Evolutionary conservation across 2,888 invertebrate species (phyloP).

Genomic region (Noctuana brunneofusca): DNA sequence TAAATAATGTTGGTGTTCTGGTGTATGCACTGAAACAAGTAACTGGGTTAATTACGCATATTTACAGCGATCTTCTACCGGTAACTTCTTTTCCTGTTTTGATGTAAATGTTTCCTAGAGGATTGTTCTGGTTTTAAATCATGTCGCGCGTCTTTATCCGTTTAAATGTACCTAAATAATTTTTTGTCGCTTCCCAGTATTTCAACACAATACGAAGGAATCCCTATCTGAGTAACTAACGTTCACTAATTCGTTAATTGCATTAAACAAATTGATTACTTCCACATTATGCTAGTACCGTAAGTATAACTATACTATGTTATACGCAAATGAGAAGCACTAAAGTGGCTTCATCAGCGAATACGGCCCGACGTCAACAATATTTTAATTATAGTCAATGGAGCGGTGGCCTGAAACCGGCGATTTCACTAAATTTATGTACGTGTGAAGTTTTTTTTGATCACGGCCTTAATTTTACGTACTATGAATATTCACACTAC

Average conservation of each 20-base stretch:
- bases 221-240: background rate
- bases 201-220: background rate
- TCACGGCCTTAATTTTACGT: background rate
- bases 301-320: background rate
- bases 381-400: slow-evolving; percentile 18
- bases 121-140: background rate
- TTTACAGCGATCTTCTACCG: background rate
- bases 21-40: slow-evolving; percentile 6
- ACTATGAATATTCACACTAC: slow-evolving; percentile 2
- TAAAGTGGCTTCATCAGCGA: slow-evolving; percentile 13
- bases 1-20: background rate
- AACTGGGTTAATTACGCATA: slow-evolving; percentile 8
- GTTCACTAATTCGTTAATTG: slow-evolving; percentile 2
- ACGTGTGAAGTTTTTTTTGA: background rate
- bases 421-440: background rate
- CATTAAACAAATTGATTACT: slow-evolving; percentile 7
- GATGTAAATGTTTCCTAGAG: background rate
- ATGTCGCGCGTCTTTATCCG: background rate
- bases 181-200: too few species aligned
- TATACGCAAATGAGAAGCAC: background rate
- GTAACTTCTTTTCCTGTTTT: slow-evolving; percentile 2
- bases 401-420: slow-evolving; percentile 5
- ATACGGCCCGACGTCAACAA: background rate
- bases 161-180: too few species aligned
- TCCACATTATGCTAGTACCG: background rate